Evolutionary conservation across 2,797 vertebrate species (phyloP), one percentile per base, ranked within the genome.

Genomic region (Holocentrus rufus): DNA sequence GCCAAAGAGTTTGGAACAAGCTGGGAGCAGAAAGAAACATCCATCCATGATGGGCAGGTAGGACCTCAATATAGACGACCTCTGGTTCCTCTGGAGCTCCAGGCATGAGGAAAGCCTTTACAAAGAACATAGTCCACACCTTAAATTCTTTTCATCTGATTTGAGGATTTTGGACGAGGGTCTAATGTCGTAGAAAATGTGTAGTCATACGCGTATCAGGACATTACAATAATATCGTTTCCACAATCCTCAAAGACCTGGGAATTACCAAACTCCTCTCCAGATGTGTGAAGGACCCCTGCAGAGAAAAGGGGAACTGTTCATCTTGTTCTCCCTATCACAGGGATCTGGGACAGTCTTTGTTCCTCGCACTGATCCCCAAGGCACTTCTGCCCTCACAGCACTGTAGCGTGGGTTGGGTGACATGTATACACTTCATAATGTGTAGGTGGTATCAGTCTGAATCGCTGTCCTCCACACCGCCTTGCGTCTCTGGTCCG

Each of bases 391-490:
- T 10, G 5, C 6, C 13, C 39, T 18, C 9, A n/a, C 22, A 5
- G 4, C 18, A 18, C 2, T 3, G 39, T 8, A 17, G 39, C 39
- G 59, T 18, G 59, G 30, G 39, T 9, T 30, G 23, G 30, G 44
- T 27, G 58, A 42, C 55, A 5, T 18, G 5, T 20, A 55, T 31
- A 57, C 15, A 1, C 52, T 27, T 5, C 4, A 18, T 10, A 8
- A 46, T 46, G 52, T 36, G 14, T 1, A 9, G 42, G 31, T 15
- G 5, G 20, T 46, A 77, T 88, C 92, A 85, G 76, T 94, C 92
- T 0, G 89, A 94, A 64, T 94, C 93, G 59, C 92, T 93, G 46
- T 82, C 81, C 14, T 69, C 80, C n/a, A 52, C 70, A 15, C 70
- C 79, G 7, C 72, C 73, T 62, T 25, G 36, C 0, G 11, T 7